These are phyloP conservation scores for Podarcis raffonei DNA, from an alignment of 2,113 vertebrate genomes.

Conservation along the genomic window DNA sequence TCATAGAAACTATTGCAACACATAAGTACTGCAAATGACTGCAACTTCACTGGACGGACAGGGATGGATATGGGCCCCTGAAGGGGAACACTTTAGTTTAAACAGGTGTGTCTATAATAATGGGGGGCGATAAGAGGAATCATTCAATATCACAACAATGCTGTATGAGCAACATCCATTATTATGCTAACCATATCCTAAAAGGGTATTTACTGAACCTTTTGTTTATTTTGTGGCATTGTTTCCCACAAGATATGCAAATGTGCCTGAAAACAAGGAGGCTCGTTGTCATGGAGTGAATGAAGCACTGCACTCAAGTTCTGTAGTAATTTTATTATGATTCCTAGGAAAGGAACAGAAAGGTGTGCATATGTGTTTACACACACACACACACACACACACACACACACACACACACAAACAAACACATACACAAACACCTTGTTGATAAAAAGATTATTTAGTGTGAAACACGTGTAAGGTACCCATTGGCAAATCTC, in stretches of 20 bases:
- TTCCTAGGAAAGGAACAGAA: constrained; percentile 19
- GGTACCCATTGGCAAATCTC: background rate
- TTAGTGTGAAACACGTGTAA: background rate
- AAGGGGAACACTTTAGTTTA: constrained; percentile 50
- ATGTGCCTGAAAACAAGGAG: constrained; percentile 37
- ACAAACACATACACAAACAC: no score
- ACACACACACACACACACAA: constrained; percentile 16
- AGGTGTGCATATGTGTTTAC: background rate
- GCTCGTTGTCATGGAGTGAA: constrained; percentile 49
- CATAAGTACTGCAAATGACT: constrained; percentile 71
- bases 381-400: no score
- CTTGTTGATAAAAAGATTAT: constrained; percentile 47
- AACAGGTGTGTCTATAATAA: constrained; percentile 49
- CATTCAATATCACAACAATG: constrained; percentile 35
- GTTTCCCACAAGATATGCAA: constrained; percentile 46
- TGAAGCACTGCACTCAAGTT: constrained; percentile 30
- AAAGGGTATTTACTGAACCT: constrained; percentile 37
- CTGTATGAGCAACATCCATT: background rate
- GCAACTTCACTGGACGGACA: constrained; percentile 69
- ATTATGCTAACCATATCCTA: constrained; percentile 40
- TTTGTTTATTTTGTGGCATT: constrained; percentile 53
- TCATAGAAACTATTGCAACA: constrained; percentile 76
- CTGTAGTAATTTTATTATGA: constrained; percentile 29
- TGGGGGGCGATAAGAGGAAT: constrained; percentile 10
- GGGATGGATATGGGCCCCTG: constrained; percentile 64